These are phyloP conservation scores for Trididemnum clinides DNA, from an alignment of 23 tunicate genomes.

Conservation along the genomic window DNA sequence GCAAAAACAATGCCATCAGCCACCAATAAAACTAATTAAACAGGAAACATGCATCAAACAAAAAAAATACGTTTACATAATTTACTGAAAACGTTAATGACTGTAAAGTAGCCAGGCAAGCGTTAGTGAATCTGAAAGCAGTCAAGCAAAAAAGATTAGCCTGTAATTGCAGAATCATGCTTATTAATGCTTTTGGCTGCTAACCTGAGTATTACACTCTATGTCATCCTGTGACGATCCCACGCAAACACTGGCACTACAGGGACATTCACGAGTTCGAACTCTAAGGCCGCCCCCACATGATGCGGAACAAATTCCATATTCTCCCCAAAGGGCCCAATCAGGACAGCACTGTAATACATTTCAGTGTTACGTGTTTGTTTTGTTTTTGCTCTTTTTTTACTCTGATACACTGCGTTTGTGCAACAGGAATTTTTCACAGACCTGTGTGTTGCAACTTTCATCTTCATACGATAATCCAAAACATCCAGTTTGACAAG, in stretches of 20 bases:
- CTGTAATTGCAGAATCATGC: too few relatives aligned
- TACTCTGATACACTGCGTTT: too few relatives aligned
- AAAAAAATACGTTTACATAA: too few relatives aligned
- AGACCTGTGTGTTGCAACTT: conserved; percentile 68
- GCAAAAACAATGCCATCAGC: too few relatives aligned
- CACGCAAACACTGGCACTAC: neutral
- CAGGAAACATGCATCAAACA: too few relatives aligned
- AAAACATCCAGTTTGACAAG: conserved; percentile 61
- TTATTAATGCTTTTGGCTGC: neutral
- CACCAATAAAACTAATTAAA: too few relatives aligned
- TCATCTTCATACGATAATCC: conserved; percentile 22
- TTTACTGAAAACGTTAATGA: too few relatives aligned
- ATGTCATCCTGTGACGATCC: neutral
- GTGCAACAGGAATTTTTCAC: neutral
- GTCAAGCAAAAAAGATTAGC: too few relatives aligned
- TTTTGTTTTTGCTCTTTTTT: too few relatives aligned
- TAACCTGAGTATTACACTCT: conserved; percentile 44
- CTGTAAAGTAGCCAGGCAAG: too few relatives aligned
- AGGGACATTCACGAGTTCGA: conserved; percentile 24
- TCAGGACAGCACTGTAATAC: conserved; percentile 63
- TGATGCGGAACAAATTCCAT: conserved; percentile 29
- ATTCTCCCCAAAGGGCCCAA: conserved; percentile 51
- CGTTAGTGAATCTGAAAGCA: too few relatives aligned
- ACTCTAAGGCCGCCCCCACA: conserved; percentile 54
- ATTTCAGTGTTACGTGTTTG: too few relatives aligned